A percentile compares a stretch with the other conserved stretches of the same genome.
These are phyloP conservation scores for Dryobates pubescens DNA, from an alignment of 2,797 vertebrate species.

Conservation along the genomic window DNA sequence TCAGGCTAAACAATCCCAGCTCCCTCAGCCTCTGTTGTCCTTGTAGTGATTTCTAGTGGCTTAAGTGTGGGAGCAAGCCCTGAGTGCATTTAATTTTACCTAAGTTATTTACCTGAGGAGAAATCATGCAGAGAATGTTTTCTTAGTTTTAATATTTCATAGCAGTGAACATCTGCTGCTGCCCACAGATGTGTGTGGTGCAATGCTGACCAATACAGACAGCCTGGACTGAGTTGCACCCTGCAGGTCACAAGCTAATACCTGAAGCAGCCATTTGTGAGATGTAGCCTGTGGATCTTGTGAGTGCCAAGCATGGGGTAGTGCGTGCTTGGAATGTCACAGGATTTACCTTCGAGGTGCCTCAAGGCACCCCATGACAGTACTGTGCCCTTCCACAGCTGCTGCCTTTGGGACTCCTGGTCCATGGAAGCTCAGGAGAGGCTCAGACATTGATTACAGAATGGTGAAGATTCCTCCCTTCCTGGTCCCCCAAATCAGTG, in stretches of 20 bases:
- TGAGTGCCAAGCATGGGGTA: neutral
- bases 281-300: neutral
- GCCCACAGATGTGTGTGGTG: neutral
- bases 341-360: neutral
- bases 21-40: neutral
- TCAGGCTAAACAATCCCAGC: too few relatives aligned
- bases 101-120: neutral
- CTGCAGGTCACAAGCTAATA: neutral
- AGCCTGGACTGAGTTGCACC: neutral
- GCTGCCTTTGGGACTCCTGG: neutral
- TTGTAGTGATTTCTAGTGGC: neutral
- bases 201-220: neutral
- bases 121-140: neutral
- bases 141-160: neutral
- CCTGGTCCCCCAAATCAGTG: accelerated
- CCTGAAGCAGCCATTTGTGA: neutral
- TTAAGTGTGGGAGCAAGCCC: neutral
- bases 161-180: neutral
- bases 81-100: neutral
- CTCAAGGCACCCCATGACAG: neutral
- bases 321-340: neutral
- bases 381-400: neutral
- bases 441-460: neutral
- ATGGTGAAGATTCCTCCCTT: neutral
- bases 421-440: accelerated